Base-by-base conservation (phyloP, 2,888 invertebrate species). In the Carabus problematicus region DNA sequence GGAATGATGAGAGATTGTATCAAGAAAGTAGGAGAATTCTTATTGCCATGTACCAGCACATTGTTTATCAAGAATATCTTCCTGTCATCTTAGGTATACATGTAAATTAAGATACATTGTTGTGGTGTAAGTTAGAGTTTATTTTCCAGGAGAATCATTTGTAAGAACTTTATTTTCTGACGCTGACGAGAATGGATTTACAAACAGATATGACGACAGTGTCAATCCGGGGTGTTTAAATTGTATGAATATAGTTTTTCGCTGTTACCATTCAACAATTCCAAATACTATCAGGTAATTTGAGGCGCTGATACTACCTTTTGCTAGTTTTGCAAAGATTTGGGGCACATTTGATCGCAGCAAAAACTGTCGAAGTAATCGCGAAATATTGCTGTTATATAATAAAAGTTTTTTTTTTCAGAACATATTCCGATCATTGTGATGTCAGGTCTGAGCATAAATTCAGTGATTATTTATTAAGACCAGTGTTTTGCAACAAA, bases 31-130 rank as follows among this genome's bases (percentile, higher is more conserved):
- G 76, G 43, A 71, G 75, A 59, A 75, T 77, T 60, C 70, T 77
- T 4, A 72, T 74, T 61, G 78, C 77, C 7, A 73, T 76, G 66
- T 74, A 77, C 62, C 81, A 79, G 67, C 78, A 79, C 66, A 77
- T 79, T 49, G 69, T 75, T 16, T 79, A 77, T 73, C 76, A 78
- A 63, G 79, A 78, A 69, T 78, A 76, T 75, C 74, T 79, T 6
- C 78, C 78, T 11, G 19, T 52, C 40, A 19, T 67, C 16, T 59
- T 67, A 40, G 66, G 66, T 66, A 39, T 19, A 12, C 45, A 6
- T 29, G 29, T 29, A 29, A 29, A 2, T 2, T 6, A 29, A 29
- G 3, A 29, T 55, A 55, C 8, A 18, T 19, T 11, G 14, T 8
- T 49, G 49, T 4, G 6, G 29, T 29, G 6, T 3, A 3, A 29